Evolutionary conservation across 1,140 invertebrate genomes (phyloP), one percentile per base, ranked within the genome.

Genomic region (Penaeus chinensis): DNA sequence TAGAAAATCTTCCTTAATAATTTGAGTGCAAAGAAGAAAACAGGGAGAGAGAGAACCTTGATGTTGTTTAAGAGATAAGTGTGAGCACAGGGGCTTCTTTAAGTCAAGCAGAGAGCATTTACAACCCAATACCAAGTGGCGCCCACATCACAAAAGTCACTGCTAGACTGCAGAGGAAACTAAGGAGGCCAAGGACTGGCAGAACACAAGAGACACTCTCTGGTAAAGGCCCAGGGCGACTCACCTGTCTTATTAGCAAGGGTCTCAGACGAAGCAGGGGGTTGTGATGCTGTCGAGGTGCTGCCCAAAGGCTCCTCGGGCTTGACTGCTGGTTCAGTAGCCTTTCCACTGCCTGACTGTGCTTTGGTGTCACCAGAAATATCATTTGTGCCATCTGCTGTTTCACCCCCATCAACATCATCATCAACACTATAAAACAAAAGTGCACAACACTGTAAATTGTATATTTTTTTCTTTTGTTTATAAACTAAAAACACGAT

Each of bases 171-270:
- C 47, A 47, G 47, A 47, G 47, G 47, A 47, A 47, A 47, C 47
- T 47, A 47, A 78, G 47, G 47, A 61, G 54, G 77, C 77, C 42
- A 78, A 78, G 32, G 61, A 78, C 77, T 37, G 42, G 47, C 47
- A 47, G 47, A 47, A 47, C 47, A 47, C 47, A 47, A 3, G 47
- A 47, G 47, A 47, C 47, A 47, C 47, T 47, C 47, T 47, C 11
- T 7, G 47, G 11, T 47, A 47, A 47, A 13, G 47, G 4, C 47
- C 47, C 7, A 47, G 47, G 47, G 11, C 11, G 47, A 87, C 85
- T 82, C 77, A 87, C 85, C 85, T 47, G 85, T 87, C 62, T 87
- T 87, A 69, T 87, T 87, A 54, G 78, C 60, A 37, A 87, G 71
- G 42, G 85, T 82, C 37, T 87, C 85, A 71, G 85, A 71, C 54